A percentile compares a stretch with the other conserved stretches of the same genome.
Conservation (phyloP, 2,888 invertebrate genomes). For the Neuroscelio doddi region DNA sequence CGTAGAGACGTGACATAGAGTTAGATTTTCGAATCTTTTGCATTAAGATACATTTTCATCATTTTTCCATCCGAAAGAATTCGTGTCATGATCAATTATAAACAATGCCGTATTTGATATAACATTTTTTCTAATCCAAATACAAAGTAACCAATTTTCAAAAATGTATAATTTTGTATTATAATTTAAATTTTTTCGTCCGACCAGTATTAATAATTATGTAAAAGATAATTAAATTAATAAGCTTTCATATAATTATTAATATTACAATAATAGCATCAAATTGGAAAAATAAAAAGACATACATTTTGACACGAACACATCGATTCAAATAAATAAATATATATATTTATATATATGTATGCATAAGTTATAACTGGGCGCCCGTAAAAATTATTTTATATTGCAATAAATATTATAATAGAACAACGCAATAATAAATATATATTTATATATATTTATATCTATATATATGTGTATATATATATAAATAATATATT, state of each 20-base stretch:
- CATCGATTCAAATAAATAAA: no score
- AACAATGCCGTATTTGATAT: no score
- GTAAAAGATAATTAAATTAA: no score
- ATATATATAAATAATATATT: constrained; percentile 58
- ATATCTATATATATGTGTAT: constrained; percentile 53
- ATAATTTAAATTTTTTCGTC: no score
- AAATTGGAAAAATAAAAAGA: no score
- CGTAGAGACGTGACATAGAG: constrained; percentile 55
- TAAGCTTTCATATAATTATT: no score
- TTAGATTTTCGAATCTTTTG: constrained; percentile 29
- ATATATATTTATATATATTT: constrained; percentile 62
- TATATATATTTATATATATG: constrained; percentile 29
- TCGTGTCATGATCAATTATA: constrained; percentile 53
- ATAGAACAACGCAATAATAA: constrained; percentile 72
- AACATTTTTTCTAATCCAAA: no score
- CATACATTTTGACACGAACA: no score
- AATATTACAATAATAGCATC: no score
- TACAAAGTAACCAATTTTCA: constrained; percentile 6
- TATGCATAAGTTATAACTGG: constrained; percentile 32
- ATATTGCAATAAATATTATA: constrained; percentile 71
- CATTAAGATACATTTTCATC: constrained; percentile 20
- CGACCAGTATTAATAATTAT: no score
- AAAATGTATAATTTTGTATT: constrained; percentile 41
- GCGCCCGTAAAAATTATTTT: constrained; percentile 59
- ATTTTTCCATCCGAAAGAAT: constrained; percentile 38